Base-by-base conservation (phyloP, 2,797 vertebrate species). In the Coracias cyanogaster region DNA sequence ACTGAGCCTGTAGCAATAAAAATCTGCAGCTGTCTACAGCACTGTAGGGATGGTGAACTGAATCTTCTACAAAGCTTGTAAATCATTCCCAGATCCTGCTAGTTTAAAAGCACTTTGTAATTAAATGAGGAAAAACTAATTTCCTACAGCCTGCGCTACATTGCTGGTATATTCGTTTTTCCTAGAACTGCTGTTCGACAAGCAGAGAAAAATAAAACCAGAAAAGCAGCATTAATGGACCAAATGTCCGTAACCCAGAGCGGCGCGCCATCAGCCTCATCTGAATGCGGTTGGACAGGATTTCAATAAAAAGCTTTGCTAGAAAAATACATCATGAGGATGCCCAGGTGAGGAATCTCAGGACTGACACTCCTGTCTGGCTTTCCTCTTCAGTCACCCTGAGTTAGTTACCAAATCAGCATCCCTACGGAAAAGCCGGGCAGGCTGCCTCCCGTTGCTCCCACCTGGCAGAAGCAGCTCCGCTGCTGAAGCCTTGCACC, bases 131-230 rank as follows among this genome's bases (percentile, higher is more conserved):
- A 72, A 45, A 72, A 45, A 2, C 5, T 51, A 3, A 62, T 43
- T 72, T 46, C 43, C 80, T 58, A 43, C 25, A 43, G 54, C 6
- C 57, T 66, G 17, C 35, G 19, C 49, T 48, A 6, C 69, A 85
- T 37, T 78, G 33, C 12, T 41, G n/a, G 62, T 76, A 69, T 1
- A 10, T 24, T 54, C 1, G 0, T 39, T 15, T 49, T 86, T 81
- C 24, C 54, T 88, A 67, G 24, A 91, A 65, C 39, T 80, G 67
- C 37, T 70, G 29, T 35, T 45, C 80, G 72, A 62, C 26, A 67
- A 81, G 37, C 19, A 74, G 15, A 74, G 54, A 71, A 87, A 94
- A 91, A 60, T 41, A 57, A 92, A 94, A 41, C 10, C 28, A 82
- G 57, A 82, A 89, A 14, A 77, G 29, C 12, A 67, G 15, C 28